Percentiles rank a stretch among this genome's conserved stretches.
Conservation (phyloP, 2,888 invertebrate species). For the Platycheirus albimanus region DNA sequence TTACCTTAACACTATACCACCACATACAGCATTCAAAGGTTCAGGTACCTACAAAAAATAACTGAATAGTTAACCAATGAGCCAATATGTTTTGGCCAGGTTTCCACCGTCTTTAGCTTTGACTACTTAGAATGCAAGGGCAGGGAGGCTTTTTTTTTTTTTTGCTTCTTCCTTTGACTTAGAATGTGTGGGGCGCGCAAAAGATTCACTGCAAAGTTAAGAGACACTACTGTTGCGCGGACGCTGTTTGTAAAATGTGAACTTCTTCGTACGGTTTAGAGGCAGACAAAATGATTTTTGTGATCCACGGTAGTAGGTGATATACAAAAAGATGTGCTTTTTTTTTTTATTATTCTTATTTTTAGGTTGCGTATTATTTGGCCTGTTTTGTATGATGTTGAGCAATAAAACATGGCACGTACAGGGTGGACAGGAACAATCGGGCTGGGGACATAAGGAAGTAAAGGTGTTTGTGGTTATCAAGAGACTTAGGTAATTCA, state of each 20-base stretch:
- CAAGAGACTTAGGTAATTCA: not conserved
- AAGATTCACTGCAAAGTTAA: conserved; percentile 26
- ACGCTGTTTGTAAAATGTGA: conserved; percentile 38
- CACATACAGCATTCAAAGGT: conserved; percentile 49
- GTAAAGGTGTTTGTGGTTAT: conserved; percentile 29
- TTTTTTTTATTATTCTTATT: conserved; percentile 4
- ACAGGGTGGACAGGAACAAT: conserved; percentile 57
- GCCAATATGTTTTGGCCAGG: conserved; percentile 63
- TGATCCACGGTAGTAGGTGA: conserved; percentile 70
- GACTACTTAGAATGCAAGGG: conserved; percentile 58
- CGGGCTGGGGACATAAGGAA: too few species aligned
- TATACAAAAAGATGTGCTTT: conserved; percentile 64
- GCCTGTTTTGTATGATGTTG: conserved; percentile 63
- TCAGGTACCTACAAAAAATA: conserved; percentile 41
- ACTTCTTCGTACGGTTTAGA: conserved; percentile 33
- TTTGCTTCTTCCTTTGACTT: not conserved
- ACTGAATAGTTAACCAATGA: conserved; percentile 71
- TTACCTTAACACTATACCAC: conserved; percentile 18
- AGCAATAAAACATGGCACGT: conserved; percentile 69
- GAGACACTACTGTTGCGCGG: conserved; percentile 7
- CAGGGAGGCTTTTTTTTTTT: conserved; percentile 40
- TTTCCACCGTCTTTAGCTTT: conserved; percentile 44
- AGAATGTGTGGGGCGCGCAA: conserved; percentile 30
- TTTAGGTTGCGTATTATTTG: conserved; percentile 19
- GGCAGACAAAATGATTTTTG: conserved; percentile 59